Evolutionary conservation across 2,888 invertebrate species (phyloP), one percentile per base, ranked within the genome.

Genomic region (Gymnoscelis rufifasciata): DNA sequence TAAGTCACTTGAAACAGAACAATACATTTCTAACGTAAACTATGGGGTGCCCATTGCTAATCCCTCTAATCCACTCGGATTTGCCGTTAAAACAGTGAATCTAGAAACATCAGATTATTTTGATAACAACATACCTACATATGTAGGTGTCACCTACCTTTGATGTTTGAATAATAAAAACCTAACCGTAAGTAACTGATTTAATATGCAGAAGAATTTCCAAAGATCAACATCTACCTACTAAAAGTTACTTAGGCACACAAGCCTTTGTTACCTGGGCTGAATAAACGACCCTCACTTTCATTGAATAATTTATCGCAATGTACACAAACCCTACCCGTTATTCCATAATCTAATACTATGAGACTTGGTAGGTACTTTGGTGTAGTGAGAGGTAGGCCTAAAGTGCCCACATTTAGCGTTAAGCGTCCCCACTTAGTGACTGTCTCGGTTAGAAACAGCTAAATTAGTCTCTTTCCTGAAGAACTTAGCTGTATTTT

Each of bases 351-450:
- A 38, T 27, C 29, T 38, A 47, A 13, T 33, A 24, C 13, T 29
- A 29, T n/a, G 31, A 15, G 35, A 42, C 37, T 13, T 10, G 13
- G 29, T 29, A 7, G 13, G 29, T 29, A 37, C 37, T 38, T 33
- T n/a, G 14, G 31, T 14, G 31, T n/a, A 13, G 31, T 14, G 10
- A n/a, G 14, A 31, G 38, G 37, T 38, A 33, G 38, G 24, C 11
- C 24, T 23, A 15, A 42, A 42, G 33, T 28, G 38, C 29, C 42
- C 13, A 11, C 33, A 38, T 42, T 47, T 47, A 42, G 38, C 23
- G 47, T 19, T 47, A 47, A 41, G 41, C 41, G 27, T 38, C 41
- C 26, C 46, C 36, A 46, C 46, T 41, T 39, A 42, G 42, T 38
- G 38, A 42, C 41, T 41, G 28, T 45, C 37, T 47, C 31, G 10